Evolutionary conservation across 2,888 invertebrate genomes (phyloP).

Genomic region (Drosophila anomelani): DNA sequence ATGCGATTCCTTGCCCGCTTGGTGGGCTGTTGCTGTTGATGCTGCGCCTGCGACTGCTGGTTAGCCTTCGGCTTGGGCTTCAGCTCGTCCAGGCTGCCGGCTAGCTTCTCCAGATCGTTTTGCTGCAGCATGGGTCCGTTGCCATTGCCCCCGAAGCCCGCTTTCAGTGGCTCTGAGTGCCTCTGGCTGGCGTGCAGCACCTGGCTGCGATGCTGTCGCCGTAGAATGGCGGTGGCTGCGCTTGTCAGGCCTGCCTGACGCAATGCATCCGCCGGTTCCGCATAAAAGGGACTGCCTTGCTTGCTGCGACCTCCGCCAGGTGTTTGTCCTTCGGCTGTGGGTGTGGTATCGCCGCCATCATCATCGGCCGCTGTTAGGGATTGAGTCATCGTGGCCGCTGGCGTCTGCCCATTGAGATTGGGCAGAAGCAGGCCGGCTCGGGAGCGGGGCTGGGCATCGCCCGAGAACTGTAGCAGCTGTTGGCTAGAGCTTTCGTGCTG

Average conservation of each 20-base stretch:
- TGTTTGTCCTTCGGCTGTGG: constrained; percentile 77
- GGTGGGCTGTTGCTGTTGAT: constrained; percentile 59
- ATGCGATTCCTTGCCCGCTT: constrained; percentile 83
- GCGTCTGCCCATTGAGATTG: constrained; percentile 6
- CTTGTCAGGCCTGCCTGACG: constrained; percentile 84
- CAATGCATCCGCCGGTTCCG: constrained; percentile 94
- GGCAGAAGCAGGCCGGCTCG: constrained; percentile 18
- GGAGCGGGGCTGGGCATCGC: constrained; percentile 70
- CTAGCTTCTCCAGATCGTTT: constrained; percentile 83
- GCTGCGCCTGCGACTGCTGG: constrained; percentile 52
- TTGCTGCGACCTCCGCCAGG: constrained; percentile 85
- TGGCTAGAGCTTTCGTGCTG: constrained; percentile 60
- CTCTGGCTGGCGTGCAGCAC: constrained; percentile 85
- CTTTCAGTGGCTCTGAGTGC: constrained; percentile 87
- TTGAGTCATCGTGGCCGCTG: constrained; percentile 63
- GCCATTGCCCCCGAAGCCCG: constrained; percentile 71
- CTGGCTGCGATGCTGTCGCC: constrained; percentile 82
- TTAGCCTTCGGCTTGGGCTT: constrained; percentile 73
- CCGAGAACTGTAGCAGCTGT: constrained; percentile 78
- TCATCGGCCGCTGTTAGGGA: constrained; percentile 73
- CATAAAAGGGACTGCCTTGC: constrained; percentile 94
- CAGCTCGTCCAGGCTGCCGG: constrained; percentile 84
- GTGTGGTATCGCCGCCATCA: constrained; percentile 81
- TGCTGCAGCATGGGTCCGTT: constrained; percentile 89
- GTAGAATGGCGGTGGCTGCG: constrained; percentile 81